Conservation (phyloP, 1,140 invertebrate genomes). For the Zaprionus vittiger region DNA sequence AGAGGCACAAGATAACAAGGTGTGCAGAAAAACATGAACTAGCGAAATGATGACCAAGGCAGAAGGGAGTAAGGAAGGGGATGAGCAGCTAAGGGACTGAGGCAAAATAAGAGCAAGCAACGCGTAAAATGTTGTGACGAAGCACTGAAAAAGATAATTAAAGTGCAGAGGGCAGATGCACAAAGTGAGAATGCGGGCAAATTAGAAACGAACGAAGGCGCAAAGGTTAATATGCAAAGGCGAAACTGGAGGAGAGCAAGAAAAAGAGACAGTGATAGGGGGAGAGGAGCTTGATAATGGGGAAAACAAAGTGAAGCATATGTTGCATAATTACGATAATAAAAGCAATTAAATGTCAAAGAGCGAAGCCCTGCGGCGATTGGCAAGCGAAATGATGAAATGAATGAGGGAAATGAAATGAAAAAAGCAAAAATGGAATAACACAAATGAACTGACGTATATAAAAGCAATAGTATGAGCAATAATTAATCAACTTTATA, state of each 20-base stretch:
- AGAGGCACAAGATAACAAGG: constrained; percentile 1
- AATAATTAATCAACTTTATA: background rate
- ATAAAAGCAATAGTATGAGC: background rate
- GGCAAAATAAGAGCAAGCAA: background rate
- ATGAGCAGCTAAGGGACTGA: background rate
- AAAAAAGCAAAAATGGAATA: background rate
- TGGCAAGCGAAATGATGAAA: background rate
- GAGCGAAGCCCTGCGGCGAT: background rate
- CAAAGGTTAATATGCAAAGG: constrained; percentile 1
- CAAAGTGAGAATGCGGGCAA: background rate
- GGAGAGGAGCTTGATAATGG: background rate
- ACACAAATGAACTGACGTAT: background rate
- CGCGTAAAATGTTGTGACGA: constrained; percentile 10
- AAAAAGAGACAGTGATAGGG: background rate
- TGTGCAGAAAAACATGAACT: background rate
- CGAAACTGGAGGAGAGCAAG: background rate
- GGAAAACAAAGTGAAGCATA: background rate
- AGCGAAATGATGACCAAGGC: constrained; percentile 3
- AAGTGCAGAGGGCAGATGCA: constrained; percentile 8
- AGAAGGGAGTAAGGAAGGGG: background rate
- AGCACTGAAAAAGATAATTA: constrained; percentile 11
- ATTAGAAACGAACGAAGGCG: background rate
- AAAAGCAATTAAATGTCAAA: background rate
- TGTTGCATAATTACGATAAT: constrained; percentile 11
- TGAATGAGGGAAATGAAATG: constrained; percentile 5